A percentile compares a stretch with the other conserved stretches of the same genome.
Conservation (phyloP, 2,113 vertebrate genomes). For the Rhinolophus sinicus region DNA sequence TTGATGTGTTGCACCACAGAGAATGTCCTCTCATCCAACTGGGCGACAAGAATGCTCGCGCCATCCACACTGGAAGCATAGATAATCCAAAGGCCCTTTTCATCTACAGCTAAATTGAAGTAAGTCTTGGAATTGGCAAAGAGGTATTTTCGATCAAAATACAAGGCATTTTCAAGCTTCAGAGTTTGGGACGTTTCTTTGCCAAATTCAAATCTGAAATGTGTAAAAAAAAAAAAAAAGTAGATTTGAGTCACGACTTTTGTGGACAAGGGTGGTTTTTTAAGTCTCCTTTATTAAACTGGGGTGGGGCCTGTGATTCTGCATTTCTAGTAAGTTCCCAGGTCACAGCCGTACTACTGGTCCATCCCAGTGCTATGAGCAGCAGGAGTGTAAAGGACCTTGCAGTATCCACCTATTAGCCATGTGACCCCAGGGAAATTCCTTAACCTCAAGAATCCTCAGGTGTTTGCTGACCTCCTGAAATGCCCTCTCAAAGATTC, state of each 20-base stretch:
- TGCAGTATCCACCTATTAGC: not conserved
- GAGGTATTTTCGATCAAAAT: conserved; percentile 93
- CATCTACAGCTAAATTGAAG: conserved; percentile 95
- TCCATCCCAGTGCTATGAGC: accelerated
- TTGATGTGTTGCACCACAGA: conserved; percentile 89
- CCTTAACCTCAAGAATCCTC: not conserved
- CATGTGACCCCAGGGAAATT: not conserved
- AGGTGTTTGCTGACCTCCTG: not conserved
- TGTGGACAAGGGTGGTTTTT: not conserved
- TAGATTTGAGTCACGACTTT: not conserved
- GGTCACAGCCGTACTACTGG: not conserved
- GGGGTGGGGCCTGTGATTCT: not conserved
- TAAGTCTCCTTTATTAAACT: not conserved
- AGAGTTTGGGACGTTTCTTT: conserved; percentile 84
- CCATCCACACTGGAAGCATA: conserved; percentile 90
- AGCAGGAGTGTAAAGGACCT: not conserved
- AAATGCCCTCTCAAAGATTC: not conserved
- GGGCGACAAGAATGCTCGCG: conserved; percentile 93
- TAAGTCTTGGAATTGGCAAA: conserved; percentile 96
- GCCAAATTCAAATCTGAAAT: conserved; percentile 90
- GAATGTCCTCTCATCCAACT: conserved; percentile 91
- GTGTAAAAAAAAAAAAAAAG: not conserved
- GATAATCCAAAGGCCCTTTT: conserved; percentile 95
- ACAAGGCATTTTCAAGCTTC: conserved; percentile 89
- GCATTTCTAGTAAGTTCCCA: not conserved